Conservation (phyloP, 2,888 invertebrate genomes). For the Tachina grossa region DNA sequence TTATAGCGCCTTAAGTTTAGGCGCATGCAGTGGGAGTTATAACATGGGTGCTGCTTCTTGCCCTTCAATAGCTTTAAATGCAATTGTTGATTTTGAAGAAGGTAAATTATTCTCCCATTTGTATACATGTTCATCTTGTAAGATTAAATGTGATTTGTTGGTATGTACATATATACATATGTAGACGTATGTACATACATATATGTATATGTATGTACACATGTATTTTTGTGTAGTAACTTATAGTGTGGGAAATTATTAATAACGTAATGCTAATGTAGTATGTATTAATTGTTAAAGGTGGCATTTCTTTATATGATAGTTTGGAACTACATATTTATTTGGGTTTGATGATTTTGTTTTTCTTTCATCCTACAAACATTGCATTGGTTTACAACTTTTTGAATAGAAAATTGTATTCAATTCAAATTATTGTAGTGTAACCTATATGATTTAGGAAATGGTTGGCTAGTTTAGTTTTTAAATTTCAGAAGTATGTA, state of each 20-base stretch:
- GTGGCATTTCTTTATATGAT: too few relatives aligned
- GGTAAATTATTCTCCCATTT: conserved; percentile 42
- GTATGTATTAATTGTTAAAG: too few relatives aligned
- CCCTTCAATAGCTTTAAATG: conserved; percentile 32
- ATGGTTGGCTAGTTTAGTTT: too few relatives aligned
- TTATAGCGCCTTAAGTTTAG: conserved; percentile 59
- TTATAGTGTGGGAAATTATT: neutral
- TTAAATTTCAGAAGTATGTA: too few relatives aligned
- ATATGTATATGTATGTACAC: neutral
- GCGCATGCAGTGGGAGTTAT: conserved; percentile 20
- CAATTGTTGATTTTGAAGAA: conserved; percentile 59
- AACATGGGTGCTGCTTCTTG: conserved; percentile 4
- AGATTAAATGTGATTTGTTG: conserved; percentile 35
- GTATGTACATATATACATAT: neutral
- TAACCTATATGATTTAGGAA: too few relatives aligned
- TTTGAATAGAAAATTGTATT: too few relatives aligned
- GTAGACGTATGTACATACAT: too few relatives aligned
- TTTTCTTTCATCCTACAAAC: too few relatives aligned
- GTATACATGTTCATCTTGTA: conserved; percentile 31
- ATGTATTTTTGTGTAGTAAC: neutral
- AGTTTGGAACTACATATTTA: too few relatives aligned
- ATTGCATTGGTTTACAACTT: too few relatives aligned
- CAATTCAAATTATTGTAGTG: too few relatives aligned
- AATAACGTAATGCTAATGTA: neutral
- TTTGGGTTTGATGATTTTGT: too few relatives aligned